A percentile compares a stretch with the other conserved stretches of the same genome.
Evolutionary conservation across 2,113 vertebrate genomes (phyloP).

Genomic region (Alces alces): DNA sequence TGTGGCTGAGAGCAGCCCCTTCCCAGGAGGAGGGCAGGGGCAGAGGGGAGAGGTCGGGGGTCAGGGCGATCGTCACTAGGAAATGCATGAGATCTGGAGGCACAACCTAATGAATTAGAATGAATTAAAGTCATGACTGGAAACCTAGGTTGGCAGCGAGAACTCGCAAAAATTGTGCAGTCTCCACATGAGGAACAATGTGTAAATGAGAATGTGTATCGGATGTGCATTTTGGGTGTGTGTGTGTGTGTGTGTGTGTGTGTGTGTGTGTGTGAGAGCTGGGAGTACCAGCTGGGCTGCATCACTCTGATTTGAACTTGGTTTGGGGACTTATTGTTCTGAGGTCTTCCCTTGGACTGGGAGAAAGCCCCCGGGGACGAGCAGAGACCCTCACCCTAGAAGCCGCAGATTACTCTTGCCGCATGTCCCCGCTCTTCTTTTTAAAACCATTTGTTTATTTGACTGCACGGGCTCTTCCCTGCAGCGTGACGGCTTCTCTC

Average conservation of each 20-base stretch:
- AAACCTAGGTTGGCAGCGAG: not conserved
- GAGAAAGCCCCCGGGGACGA: not conserved
- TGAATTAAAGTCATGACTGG: not conserved
- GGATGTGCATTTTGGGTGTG: not conserved
- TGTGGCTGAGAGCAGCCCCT: not conserved
- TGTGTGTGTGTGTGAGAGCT: not conserved
- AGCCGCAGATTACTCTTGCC: fast-evolving
- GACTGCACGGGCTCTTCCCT: not conserved
- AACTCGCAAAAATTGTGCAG: not conserved
- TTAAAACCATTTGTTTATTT: not conserved
- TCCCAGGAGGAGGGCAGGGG: not conserved
- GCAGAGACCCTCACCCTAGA: not conserved
- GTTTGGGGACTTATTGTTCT: not conserved
- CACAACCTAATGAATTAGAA: not conserved
- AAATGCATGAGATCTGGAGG: not conserved
- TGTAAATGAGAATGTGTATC: not conserved
- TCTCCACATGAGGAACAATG: not conserved
- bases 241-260: not conserved
- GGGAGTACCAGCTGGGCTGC: too few relatives aligned
- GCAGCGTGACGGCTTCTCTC: not conserved
- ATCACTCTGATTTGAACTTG: not conserved
- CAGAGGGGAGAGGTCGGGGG: not conserved
- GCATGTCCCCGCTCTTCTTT: not conserved
- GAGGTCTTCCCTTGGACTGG: not conserved
- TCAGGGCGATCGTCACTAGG: not conserved